These are phyloP conservation scores for Euphonia xanthogaster DNA, from an alignment of 2,797 vertebrate species.

Conservation along the genomic window DNA sequence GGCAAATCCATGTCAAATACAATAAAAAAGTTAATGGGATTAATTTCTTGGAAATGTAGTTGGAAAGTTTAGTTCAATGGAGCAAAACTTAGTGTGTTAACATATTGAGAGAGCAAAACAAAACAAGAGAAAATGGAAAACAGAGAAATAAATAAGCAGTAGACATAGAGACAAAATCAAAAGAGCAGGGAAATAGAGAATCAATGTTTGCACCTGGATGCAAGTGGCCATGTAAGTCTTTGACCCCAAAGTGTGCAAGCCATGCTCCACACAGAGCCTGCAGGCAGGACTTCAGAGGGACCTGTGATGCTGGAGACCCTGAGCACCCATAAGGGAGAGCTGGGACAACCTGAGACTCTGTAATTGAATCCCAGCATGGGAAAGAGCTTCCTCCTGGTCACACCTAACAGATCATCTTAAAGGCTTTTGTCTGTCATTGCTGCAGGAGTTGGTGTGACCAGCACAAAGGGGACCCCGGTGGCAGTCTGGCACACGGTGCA, in stretches of 20 bases:
- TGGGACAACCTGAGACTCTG: accelerated
- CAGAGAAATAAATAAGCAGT: background rate
- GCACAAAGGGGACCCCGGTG: background rate
- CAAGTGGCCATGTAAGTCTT: background rate
- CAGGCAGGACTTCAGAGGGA: background rate
- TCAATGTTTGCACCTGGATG: background rate
- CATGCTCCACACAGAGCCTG: background rate
- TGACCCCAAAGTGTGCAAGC: background rate
- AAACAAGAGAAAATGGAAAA: background rate
- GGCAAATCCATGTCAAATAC: conserved; percentile 32
- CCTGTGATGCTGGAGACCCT: background rate
- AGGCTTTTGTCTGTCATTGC: background rate
- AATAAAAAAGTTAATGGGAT: conserved; percentile 18
- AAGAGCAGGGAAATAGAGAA: background rate
- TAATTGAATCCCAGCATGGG: background rate
- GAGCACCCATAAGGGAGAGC: accelerated
- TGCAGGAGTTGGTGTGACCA: background rate
- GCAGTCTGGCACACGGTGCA: accelerated
- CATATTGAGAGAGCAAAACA: background rate
- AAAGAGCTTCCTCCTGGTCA: background rate
- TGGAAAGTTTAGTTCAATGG: background rate
- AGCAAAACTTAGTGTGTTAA: background rate
- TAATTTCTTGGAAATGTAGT: conserved; percentile 3
- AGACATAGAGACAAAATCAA: background rate
- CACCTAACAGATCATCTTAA: background rate